Percentiles rank a stretch among this genome's conserved stretches.
These are phyloP conservation scores for Heteronetta atricapilla DNA, from an alignment of 2,113 vertebrate genomes.

Conservation along the genomic window DNA sequence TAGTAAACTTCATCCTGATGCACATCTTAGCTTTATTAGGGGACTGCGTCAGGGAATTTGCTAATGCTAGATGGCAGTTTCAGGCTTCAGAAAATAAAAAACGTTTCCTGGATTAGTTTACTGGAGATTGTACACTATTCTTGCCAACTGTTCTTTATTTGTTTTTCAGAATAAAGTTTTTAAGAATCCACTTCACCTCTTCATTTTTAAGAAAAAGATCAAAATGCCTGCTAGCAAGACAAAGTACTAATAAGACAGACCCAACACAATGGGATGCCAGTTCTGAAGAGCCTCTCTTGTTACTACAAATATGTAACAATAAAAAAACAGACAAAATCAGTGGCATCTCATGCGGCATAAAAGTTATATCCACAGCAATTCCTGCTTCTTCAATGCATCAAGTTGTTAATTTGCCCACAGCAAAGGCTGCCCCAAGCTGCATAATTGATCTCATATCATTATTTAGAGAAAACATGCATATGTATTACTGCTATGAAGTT, in stretches of 20 bases:
- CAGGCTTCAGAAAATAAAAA: not conserved
- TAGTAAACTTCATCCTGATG: not conserved
- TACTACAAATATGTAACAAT: constrained; percentile 1
- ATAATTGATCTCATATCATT: not conserved
- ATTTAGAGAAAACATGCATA: not conserved
- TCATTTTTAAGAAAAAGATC: not conserved
- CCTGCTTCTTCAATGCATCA: not conserved
- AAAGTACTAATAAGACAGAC: not conserved
- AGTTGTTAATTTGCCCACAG: not conserved
- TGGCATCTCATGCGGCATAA: too few relatives aligned
- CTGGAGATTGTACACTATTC: accelerated
- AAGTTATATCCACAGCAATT: not conserved
- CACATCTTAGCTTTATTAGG: not conserved
- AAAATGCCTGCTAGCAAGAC: not conserved
- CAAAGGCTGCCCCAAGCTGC: not conserved
- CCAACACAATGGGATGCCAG: not conserved
- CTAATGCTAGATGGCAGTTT: not conserved
- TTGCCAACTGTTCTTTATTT: too few relatives aligned
- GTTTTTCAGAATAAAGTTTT: not conserved
- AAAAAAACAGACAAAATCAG: not conserved
- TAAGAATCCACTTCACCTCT: not conserved
- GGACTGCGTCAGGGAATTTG: not conserved
- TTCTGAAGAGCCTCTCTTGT: not conserved
- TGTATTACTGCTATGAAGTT: not conserved
- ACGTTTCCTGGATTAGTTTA: not conserved